Evolutionary conservation across 2,113 vertebrate genomes (phyloP), one percentile per base, ranked within the genome.

Genomic region (Platycercus adscitus): DNA sequence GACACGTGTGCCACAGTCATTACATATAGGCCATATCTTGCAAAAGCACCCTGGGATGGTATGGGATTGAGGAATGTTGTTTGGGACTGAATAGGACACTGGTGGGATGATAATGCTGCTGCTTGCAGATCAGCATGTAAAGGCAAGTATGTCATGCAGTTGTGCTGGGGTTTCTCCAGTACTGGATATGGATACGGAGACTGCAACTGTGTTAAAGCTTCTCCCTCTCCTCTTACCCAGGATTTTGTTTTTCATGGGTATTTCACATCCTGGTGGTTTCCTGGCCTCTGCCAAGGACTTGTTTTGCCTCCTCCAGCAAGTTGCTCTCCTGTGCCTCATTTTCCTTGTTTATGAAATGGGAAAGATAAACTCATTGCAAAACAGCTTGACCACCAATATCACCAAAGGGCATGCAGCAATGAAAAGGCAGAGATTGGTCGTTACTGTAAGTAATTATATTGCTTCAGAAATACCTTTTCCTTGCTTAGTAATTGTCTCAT

Each of bases 331-430:
- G 37, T 63, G 52, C 7, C 41, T 84, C 9, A 0, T 76, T 95
- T 93, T 95, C 53, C 28, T 92, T 43, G 53, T 79, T 86, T 91
- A 39, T 84, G 77, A 86, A 93, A 73, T 25, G 14, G 7, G 33
- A 63, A 55, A 84, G 91, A 90, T 83, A 91, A 96, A 88, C 7
- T 21, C n/a, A 37, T 94, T 94, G 80, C 90, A 92, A 89, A 93
- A 84, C 61, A 71, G 26, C 39, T 78, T 88, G 82, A 88, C 72
- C 88, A 93, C 61, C 56, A 72, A 78, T 83, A 91, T 11, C 3
- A 7, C 95, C 60, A 43, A 68, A 83, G 70, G 82, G 65, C 61
- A 79, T 1, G 3, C 75, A 84, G 69, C 80, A 92, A 81, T 61
- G 65, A 81, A 77, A 75, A 75, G 28, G 20, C 52, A 76, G 43